Evolutionary conservation across 2,797 vertebrate species (phyloP).

Genomic region (Petrocephalus sullivani): DNA sequence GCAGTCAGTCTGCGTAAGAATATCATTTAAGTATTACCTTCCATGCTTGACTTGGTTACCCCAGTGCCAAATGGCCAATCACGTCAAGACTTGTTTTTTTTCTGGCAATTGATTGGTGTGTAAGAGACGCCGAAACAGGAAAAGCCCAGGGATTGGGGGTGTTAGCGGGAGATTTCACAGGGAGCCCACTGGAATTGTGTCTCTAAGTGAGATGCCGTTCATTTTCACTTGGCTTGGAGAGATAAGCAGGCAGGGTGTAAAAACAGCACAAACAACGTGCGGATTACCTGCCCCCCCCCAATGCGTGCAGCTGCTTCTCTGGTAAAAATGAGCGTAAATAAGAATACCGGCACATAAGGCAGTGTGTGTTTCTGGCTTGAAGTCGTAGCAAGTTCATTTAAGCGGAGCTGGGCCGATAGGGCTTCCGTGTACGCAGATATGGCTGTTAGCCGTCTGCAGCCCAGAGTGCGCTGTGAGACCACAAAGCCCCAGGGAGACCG

Average conservation of each 20-base stretch:
- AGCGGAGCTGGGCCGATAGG: not conserved
- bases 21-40: not conserved
- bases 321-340: not conserved
- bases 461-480: not conserved
- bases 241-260: constrained; percentile 28
- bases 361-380: not conserved
- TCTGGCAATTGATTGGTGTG: not conserved
- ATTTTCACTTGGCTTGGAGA: constrained; percentile 44
- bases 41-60: not conserved
- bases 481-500: not conserved
- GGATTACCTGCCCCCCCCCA: not conserved
- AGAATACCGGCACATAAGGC: not conserved
- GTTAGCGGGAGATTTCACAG: constrained; percentile 25
- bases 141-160: constrained; percentile 32
- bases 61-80: not conserved
- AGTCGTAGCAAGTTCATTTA: not conserved
- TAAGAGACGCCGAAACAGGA: constrained; percentile 39
- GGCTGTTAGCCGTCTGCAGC: not conserved
- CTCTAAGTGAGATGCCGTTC: constrained; percentile 51
- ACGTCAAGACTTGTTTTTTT: not conserved
- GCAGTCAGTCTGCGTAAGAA: not conserved
- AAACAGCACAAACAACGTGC: constrained; percentile 23
- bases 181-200: constrained; percentile 41
- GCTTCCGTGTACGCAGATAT: not conserved
- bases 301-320: not conserved